Evolutionary conservation across 2,113 vertebrate species (phyloP).

Genomic region (Mellivora capensis): DNA sequence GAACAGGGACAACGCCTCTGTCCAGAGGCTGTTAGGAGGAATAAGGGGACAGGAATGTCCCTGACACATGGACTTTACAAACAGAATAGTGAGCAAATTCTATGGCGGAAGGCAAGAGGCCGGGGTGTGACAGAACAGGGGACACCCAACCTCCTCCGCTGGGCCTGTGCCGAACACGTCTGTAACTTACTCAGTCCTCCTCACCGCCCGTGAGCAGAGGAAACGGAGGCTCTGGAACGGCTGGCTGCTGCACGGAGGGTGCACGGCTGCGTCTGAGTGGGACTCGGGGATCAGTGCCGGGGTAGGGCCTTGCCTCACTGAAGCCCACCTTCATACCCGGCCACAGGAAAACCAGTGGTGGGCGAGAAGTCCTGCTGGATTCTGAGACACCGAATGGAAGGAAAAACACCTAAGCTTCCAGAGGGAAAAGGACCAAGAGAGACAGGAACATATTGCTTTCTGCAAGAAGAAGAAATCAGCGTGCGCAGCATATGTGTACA

Average conservation of each 20-base stretch:
- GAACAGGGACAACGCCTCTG: background rate
- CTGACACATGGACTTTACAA: background rate
- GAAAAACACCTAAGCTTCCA: constrained; percentile 62
- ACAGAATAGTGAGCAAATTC: background rate
- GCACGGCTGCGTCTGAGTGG: background rate
- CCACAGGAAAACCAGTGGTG: constrained; percentile 7
- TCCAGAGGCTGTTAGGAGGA: background rate
- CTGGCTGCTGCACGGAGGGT: background rate
- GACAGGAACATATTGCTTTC: constrained; percentile 58
- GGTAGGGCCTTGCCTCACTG: background rate
- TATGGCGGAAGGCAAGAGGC: background rate
- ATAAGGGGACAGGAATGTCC: background rate
- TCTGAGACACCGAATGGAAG: constrained; percentile 22
- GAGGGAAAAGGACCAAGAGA: constrained; percentile 54
- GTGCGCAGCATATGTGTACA: constrained; percentile 42
- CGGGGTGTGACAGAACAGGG: background rate
- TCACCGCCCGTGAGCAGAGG: background rate
- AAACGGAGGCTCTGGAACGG: background rate
- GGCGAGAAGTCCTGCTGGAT: constrained; percentile 41
- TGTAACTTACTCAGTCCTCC: background rate
- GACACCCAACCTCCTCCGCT: background rate
- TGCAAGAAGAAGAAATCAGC: constrained; percentile 48
- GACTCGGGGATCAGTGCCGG: background rate
- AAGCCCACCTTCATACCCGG: background rate
- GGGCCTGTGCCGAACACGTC: background rate